Conservation (phyloP, 2,888 invertebrate genomes). For the Leucozona laternaria region DNA sequence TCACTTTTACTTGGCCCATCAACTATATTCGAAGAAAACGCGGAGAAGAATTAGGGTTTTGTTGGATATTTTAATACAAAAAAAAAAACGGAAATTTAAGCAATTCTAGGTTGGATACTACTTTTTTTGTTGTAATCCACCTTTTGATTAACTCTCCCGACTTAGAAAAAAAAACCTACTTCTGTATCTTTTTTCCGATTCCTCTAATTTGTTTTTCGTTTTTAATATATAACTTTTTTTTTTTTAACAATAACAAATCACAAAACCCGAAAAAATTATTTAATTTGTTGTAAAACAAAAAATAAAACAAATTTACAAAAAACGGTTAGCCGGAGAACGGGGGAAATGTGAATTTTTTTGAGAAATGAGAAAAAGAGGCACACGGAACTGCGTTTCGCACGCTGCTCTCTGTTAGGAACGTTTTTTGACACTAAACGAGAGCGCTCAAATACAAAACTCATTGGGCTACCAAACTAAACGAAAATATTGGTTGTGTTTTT, state of each 20-base stretch:
- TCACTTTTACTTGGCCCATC: constrained; percentile 67
- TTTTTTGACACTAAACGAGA: constrained; percentile 81
- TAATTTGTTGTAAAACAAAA: constrained; percentile 38
- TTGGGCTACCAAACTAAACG: constrained; percentile 67
- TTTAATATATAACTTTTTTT: constrained; percentile 17
- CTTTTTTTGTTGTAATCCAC: background rate
- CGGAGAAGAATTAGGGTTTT: constrained; percentile 31
- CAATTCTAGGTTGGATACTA: constrained; percentile 5
- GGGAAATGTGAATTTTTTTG: constrained; percentile 73
- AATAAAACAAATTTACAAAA: constrained; percentile 58
- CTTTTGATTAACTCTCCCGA: background rate
- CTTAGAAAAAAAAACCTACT: constrained; percentile 19
- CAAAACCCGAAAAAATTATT: constrained; percentile 54
- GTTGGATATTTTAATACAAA: constrained; percentile 3
- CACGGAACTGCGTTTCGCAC: constrained; percentile 79
- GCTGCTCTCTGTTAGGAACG: constrained; percentile 83
- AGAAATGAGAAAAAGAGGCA: constrained; percentile 78
- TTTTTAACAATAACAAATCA: constrained; percentile 35
- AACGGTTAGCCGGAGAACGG: constrained; percentile 73
- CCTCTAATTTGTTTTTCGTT: constrained; percentile 53
- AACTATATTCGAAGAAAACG: constrained; percentile 30
- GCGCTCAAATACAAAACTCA: constrained; percentile 74
- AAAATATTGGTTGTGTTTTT: constrained; percentile 42
- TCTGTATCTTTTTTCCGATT: constrained; percentile 36
- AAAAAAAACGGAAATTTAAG: constrained; percentile 43